A percentile compares a stretch with the other conserved stretches of the same genome.
Conservation (phyloP, 1,140 invertebrate species). For the Dendrolimus punctatus region DNA sequence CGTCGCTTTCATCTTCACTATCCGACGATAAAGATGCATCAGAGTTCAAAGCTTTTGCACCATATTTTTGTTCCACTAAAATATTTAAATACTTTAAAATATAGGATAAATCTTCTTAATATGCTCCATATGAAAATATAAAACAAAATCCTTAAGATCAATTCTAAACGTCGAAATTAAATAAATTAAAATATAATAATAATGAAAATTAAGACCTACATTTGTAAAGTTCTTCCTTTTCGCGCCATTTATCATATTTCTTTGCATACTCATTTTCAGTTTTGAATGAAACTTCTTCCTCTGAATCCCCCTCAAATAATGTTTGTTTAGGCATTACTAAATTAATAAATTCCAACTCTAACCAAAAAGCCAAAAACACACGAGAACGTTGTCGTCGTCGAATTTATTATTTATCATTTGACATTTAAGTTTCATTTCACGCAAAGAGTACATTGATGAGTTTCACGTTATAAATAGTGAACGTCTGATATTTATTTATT, state of each 20-base stretch:
- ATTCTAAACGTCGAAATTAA: not conserved
- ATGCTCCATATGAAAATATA: no score
- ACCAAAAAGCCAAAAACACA: no score
- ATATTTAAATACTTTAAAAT: constrained; percentile 7
- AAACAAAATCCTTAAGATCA: no score
- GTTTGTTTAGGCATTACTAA: constrained; percentile 43
- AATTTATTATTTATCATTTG: no score
- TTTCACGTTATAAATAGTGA: no score
- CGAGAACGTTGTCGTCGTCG: not conserved
- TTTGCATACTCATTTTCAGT: constrained; percentile 87
- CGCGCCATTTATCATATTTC: constrained; percentile 85
- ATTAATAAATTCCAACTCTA: constrained; percentile 12
- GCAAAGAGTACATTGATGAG: no score
- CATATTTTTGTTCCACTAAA: constrained; percentile 64
- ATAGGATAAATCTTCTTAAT: not conserved
- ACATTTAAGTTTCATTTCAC: no score
- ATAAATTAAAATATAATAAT: constrained; percentile 6
- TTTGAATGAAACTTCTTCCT: constrained; percentile 72
- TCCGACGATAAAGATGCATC: constrained; percentile 36
- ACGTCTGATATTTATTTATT: no score
- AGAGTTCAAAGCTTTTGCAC: constrained; percentile 33
- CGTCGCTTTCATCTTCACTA: constrained; percentile 60
- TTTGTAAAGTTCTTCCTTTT: constrained; percentile 90
- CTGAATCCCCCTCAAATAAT: constrained; percentile 56
- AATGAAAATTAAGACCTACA: constrained; percentile 72